A percentile compares a stretch with the other conserved stretches of the same genome.
Conservation (phyloP, 2,797 vertebrate genomes). For the Antennarius maculatus region DNA sequence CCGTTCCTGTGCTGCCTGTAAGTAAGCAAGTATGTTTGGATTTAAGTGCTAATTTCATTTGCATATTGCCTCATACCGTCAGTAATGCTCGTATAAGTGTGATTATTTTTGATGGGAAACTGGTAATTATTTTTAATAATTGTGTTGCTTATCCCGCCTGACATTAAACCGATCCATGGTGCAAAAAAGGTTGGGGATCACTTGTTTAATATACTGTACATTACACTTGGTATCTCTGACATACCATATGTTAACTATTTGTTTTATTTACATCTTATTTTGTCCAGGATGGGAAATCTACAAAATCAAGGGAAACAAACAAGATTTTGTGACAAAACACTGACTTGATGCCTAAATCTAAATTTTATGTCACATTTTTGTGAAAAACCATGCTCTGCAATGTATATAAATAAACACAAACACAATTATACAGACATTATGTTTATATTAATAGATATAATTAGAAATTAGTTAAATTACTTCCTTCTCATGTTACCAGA, state of each 20-base stretch:
- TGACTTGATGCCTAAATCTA: background rate
- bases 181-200: too few relatives aligned
- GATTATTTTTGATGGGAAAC: too few relatives aligned
- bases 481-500: background rate
- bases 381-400: background rate
- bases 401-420: background rate
- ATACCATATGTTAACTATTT: background rate
- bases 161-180: background rate
- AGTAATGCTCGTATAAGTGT: too few relatives aligned
- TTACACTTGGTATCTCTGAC: background rate
- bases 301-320: background rate
- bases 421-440: background rate
- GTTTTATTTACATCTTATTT: background rate
- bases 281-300: background rate
- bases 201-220: background rate
- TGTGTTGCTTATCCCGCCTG: too few relatives aligned
- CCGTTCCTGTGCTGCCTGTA: too few relatives aligned
- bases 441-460: background rate
- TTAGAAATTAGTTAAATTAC: slow-evolving; percentile 3
- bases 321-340: background rate
- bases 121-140: too few relatives aligned
- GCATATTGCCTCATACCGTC: too few relatives aligned
- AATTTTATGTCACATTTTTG: background rate
- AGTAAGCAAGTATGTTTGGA: too few relatives aligned
- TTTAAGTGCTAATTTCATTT: too few relatives aligned